Conservation (phyloP, 2,888 invertebrate species). For the Cactoblastis cactorum region DNA sequence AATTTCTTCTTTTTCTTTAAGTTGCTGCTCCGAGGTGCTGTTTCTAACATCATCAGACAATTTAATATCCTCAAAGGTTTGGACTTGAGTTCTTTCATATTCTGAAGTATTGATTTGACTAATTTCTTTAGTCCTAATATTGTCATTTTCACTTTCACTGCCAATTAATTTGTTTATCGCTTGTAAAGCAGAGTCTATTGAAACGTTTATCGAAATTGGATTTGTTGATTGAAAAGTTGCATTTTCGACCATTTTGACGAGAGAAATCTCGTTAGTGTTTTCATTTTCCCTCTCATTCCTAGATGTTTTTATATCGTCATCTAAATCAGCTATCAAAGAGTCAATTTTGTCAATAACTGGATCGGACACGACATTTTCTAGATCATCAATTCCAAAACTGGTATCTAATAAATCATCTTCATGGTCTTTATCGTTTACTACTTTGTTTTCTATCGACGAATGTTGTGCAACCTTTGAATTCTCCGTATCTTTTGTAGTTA, state of each 20-base stretch:
- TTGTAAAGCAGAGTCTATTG: slow-evolving; percentile 28
- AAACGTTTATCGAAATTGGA: slow-evolving; percentile 11
- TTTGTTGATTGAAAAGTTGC: slow-evolving; percentile 31
- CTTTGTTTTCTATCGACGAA: slow-evolving; percentile 1
- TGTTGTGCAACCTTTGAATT: not conserved
- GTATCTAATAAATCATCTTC: slow-evolving; percentile 26
- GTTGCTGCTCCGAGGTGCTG: not conserved
- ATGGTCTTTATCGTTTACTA: not conserved
- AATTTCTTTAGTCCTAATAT: not conserved
- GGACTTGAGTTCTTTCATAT: not conserved
- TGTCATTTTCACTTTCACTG: slow-evolving; percentile 24
- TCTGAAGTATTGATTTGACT: not conserved
- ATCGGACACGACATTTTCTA: slow-evolving; percentile 52
- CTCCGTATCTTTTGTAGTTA: slow-evolving; percentile 14
- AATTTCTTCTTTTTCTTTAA: not conserved
- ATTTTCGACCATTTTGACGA: slow-evolving; percentile 48
- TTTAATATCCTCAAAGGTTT: not conserved
- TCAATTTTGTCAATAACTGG: slow-evolving; percentile 59
- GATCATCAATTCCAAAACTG: slow-evolving; percentile 50
- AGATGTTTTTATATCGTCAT: slow-evolving; percentile 46
- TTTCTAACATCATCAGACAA: not conserved
- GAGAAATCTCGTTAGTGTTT: slow-evolving; percentile 45
- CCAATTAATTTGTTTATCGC: slow-evolving; percentile 32
- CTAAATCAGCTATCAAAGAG: slow-evolving; percentile 58
- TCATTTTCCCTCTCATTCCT: slow-evolving; percentile 37